Conservation (phyloP, 2,113 vertebrate genomes). For the Spermophilus dauricus region DNA sequence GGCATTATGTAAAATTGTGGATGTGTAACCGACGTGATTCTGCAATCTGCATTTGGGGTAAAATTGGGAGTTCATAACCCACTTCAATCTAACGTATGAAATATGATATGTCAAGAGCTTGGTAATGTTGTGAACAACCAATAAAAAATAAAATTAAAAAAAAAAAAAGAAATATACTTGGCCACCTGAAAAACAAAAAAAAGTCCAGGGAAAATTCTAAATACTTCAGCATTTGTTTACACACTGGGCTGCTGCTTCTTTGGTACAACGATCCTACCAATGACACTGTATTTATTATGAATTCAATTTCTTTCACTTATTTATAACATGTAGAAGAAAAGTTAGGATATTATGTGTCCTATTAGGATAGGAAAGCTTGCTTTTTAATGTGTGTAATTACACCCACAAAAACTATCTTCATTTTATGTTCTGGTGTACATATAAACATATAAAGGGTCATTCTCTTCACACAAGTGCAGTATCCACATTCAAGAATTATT, state of each 20-base stretch:
- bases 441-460: not conserved
- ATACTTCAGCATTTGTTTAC: not conserved
- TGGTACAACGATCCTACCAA: not conserved
- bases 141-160: no score
- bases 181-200: no score
- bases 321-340: slow-evolving; percentile 1
- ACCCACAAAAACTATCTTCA: not conserved
- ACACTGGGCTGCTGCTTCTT: not conserved
- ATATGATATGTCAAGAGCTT: no score
- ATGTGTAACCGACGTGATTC: no score
- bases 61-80: no score
- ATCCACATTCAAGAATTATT: not conserved
- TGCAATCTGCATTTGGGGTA: no score
- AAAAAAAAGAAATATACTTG: no score
- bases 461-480: not conserved
- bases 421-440: not conserved
- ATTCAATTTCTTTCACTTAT: not conserved
- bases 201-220: not conserved
- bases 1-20: no score
- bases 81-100: no score
- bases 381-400: not conserved
- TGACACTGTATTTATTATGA: not conserved
- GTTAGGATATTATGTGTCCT: not conserved
- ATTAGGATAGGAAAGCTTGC: not conserved
- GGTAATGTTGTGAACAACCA: no score